phyloP scores from a whole-genome alignment of 1,140 invertebrate species.

The Neodiprion lecontei region DNA sequence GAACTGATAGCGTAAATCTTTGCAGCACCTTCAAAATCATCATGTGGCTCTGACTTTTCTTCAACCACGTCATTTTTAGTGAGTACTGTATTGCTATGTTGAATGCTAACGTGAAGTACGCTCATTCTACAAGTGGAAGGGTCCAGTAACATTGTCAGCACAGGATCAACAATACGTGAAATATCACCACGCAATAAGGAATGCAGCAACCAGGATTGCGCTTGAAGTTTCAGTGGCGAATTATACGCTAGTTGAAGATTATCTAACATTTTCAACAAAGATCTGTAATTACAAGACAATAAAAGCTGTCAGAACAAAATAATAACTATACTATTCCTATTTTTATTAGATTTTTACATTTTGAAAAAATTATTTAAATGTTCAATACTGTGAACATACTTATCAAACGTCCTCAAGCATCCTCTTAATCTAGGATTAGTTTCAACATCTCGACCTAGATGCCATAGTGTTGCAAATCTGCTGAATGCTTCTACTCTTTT shows the following conservation, averaged over 20 bases:
- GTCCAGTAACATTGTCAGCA: slow-evolving; percentile 80
- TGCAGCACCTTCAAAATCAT: slow-evolving; percentile 62
- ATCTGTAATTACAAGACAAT: slow-evolving; percentile 57
- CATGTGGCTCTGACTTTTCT: slow-evolving; percentile 49
- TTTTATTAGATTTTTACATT: slow-evolving; percentile 3
- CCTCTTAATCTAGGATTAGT: slow-evolving; percentile 56
- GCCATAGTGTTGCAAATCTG: slow-evolving; percentile 81
- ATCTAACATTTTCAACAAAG: slow-evolving; percentile 79
- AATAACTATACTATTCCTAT: neutral
- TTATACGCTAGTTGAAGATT: slow-evolving; percentile 74
- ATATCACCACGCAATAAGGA: slow-evolving; percentile 80
- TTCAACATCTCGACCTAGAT: slow-evolving; percentile 75
- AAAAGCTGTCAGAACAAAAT: neutral
- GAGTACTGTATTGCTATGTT: slow-evolving; percentile 68
- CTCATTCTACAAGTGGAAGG: slow-evolving; percentile 85
- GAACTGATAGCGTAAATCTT: slow-evolving; percentile 88
- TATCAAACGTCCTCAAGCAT: slow-evolving; percentile 60
- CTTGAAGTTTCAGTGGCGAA: slow-evolving; percentile 72
- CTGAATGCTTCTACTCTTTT: slow-evolving; percentile 72
- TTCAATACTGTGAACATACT: slow-evolving; percentile 47
- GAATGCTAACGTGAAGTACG: slow-evolving; percentile 82
- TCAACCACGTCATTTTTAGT: slow-evolving; percentile 51
- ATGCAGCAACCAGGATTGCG: slow-evolving; percentile 77
- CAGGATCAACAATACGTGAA: slow-evolving; percentile 78
- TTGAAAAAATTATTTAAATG: slow-evolving; percentile 18